A percentile compares a stretch with the other conserved stretches of the same genome.
These are phyloP conservation scores for Lasioglossum baleicum DNA, from an alignment of 1,140 invertebrate species.

Conservation along the genomic window DNA sequence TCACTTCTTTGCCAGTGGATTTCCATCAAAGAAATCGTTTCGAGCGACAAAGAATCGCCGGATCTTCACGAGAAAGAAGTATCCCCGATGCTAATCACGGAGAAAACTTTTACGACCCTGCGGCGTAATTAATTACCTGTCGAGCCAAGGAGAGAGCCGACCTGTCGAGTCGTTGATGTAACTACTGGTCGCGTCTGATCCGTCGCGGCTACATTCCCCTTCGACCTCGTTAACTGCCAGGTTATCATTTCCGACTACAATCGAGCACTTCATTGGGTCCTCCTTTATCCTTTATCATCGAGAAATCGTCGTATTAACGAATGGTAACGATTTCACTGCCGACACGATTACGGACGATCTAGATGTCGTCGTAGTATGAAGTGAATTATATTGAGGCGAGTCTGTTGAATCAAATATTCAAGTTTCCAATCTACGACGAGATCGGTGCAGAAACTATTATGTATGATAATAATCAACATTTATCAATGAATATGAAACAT, in stretches of 20 bases:
- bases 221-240: neutral
- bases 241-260: constrained; percentile 8
- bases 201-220: constrained; percentile 7
- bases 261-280: neutral
- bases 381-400: neutral
- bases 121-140: constrained; percentile 61
- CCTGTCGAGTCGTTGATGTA: constrained; percentile 39
- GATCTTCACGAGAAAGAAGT: neutral
- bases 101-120: neutral
- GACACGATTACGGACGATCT: neutral
- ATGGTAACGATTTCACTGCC: neutral
- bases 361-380: neutral
- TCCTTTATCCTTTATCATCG: neutral
- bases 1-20: neutral
- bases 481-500: too few species aligned
- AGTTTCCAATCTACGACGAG: too few species aligned
- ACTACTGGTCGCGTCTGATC: constrained; percentile 39
- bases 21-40: neutral
- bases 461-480: too few species aligned
- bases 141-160: constrained; percentile 29
- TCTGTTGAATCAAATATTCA: too few species aligned
- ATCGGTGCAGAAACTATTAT: too few species aligned
- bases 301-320: neutral
- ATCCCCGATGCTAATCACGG: constrained; percentile 6
- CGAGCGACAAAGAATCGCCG: neutral